phyloP scores from a whole-genome alignment of 37 sponge, comb jelly and placozoan genomes.

The Chondrosia reniformis region DNA sequence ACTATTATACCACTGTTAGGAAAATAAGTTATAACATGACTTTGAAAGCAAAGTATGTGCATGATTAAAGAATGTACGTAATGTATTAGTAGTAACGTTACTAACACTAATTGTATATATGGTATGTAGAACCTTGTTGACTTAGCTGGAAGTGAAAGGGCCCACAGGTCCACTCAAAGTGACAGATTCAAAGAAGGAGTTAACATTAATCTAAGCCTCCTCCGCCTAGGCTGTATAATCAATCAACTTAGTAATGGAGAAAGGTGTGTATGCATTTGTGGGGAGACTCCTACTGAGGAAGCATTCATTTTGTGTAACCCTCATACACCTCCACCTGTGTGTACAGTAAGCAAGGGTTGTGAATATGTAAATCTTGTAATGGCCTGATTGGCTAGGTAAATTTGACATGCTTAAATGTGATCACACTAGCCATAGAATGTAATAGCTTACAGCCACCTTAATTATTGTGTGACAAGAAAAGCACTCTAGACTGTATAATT shows the following conservation, averaged over 20 bases:
- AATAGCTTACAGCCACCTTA: too few species aligned
- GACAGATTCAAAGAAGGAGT: constrained; percentile 84
- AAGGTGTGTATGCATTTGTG: too few species aligned
- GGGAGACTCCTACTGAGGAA: too few species aligned
- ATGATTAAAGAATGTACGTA: not conserved
- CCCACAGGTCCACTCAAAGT: constrained; percentile 36
- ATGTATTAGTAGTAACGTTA: too few species aligned
- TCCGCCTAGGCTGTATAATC: constrained; percentile 81
- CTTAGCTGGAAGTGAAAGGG: constrained; percentile 92
- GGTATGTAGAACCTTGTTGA: constrained; percentile 94
- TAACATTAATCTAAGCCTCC: constrained; percentile 81
- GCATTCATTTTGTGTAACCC: too few species aligned
- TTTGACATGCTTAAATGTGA: not conserved
- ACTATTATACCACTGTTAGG: too few species aligned
- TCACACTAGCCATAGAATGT: not conserved
- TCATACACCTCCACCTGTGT: too few species aligned
- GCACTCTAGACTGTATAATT: too few species aligned
- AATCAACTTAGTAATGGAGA: constrained; percentile 71
- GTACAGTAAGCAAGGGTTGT: not conserved
- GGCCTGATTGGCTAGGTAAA: not conserved
- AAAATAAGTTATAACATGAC: too few species aligned
- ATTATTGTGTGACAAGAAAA: too few species aligned
- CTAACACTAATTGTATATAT: too few species aligned
- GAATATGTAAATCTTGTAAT: not conserved
- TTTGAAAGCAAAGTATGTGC: too few species aligned